Conservation (phyloP, 2,888 invertebrate species). For the Patella pellucida region DNA sequence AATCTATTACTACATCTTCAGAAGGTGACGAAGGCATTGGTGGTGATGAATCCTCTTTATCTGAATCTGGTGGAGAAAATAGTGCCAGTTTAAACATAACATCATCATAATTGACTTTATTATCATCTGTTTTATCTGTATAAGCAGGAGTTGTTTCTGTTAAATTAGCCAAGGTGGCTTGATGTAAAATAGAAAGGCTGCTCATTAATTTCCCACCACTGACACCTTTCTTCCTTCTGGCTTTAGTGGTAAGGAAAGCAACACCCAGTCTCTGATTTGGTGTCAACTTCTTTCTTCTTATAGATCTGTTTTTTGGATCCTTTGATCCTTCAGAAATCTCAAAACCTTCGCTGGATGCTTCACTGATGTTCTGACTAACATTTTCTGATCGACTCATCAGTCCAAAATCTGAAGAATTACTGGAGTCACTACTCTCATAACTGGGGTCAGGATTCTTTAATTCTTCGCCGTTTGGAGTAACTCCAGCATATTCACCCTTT, state of each 20-base stretch:
- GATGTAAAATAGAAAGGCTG: conserved; percentile 60
- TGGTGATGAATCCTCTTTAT: conserved; percentile 51
- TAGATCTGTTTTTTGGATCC: conserved; percentile 14
- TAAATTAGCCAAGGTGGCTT: conserved; percentile 63
- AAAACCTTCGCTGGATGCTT: neutral
- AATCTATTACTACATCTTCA: conserved; percentile 35
- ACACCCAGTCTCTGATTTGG: conserved; percentile 51
- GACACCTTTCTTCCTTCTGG: conserved; percentile 34
- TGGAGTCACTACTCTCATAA: neutral
- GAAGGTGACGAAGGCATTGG: conserved; percentile 60
- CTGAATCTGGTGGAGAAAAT: conserved; percentile 58
- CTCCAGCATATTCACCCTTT: neutral
- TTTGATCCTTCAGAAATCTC: conserved; percentile 11
- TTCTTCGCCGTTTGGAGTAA: neutral
- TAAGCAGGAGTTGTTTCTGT: conserved; percentile 43
- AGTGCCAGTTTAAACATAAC: conserved; percentile 59
- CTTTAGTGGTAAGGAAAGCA: conserved; percentile 46
- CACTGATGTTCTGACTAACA: conserved; percentile 14
- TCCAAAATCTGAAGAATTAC: neutral
- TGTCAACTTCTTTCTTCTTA: conserved; percentile 47
- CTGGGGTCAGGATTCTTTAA: neutral
- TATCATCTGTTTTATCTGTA: conserved; percentile 41
- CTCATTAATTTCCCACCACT: conserved; percentile 49
- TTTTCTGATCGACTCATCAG: neutral
- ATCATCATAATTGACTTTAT: conserved; percentile 48